Conservation (phyloP, 2,888 invertebrate genomes). For the Caenorhabditis drosophilae region DNA sequence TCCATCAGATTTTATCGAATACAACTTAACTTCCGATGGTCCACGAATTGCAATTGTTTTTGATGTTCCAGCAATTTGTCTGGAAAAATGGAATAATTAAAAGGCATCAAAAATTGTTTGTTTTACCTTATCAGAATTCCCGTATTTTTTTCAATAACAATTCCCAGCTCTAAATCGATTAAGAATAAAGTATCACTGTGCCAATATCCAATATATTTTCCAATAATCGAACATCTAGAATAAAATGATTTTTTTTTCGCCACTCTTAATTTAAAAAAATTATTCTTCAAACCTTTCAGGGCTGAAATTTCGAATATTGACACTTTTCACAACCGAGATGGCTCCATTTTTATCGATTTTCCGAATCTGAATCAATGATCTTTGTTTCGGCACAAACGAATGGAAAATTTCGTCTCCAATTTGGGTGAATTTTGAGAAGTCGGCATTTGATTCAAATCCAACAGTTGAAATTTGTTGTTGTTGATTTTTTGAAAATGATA, state of each 20-base stretch:
- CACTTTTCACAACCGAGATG: not conserved
- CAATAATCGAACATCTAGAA: not conserved
- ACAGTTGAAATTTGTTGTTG: not conserved
- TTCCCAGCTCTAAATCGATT: not conserved
- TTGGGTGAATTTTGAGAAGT: not conserved
- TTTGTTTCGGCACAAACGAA: no score
- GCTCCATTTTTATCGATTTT: not conserved
- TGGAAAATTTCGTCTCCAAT: no score
- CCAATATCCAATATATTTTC: not conserved
- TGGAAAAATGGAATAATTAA: no score
- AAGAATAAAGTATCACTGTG: slow-evolving; percentile 4
- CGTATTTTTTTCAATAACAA: not conserved
- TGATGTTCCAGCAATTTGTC: no score
- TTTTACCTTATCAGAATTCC: not conserved
- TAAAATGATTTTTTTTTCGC: no score
- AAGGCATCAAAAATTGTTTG: no score
- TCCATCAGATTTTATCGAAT: no score
- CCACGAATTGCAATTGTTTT: no score
- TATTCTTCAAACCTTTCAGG: not conserved
- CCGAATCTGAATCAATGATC: no score
- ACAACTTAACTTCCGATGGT: no score
- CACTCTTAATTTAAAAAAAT: no score
- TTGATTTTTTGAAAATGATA: not conserved
- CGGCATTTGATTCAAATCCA: not conserved
- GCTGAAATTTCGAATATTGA: not conserved